Evolutionary conservation across 2,888 invertebrate genomes (phyloP).

Genomic region (Cyclophora albipunctata): DNA sequence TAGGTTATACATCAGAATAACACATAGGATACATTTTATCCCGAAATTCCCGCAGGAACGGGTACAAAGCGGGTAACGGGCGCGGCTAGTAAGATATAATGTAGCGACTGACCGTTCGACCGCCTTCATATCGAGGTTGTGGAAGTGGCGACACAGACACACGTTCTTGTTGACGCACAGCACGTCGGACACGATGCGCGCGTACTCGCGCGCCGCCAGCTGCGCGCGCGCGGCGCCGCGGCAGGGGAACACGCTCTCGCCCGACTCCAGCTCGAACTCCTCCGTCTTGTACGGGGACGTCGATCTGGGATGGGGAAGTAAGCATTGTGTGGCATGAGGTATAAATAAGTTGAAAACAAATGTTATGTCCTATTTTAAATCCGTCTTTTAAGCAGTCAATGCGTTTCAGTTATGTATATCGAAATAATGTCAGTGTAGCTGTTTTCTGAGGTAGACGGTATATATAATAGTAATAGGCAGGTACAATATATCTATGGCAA

Average conservation of each 20-base stretch:
- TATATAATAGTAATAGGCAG: no score
- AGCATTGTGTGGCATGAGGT: neutral
- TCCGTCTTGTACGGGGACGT: slow-evolving; percentile 77
- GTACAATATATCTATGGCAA: no score
- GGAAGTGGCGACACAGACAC: slow-evolving; percentile 94
- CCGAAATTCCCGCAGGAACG: no score
- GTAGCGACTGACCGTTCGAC: slow-evolving; percentile 77
- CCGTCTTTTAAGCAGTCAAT: no score
- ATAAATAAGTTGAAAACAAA: no score
- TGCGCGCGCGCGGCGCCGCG: slow-evolving; percentile 24
- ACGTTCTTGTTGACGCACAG: slow-evolving; percentile 96
- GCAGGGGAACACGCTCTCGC: slow-evolving; percentile 37
- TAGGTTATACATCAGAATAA: no score
- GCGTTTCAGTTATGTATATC: no score
- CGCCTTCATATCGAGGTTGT: slow-evolving; percentile 85
- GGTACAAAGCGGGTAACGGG: neutral
- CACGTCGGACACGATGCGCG: slow-evolving; percentile 85
- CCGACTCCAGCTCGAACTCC: slow-evolving; percentile 44
- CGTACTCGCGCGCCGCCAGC: slow-evolving; percentile 43
- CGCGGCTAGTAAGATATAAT: neutral
- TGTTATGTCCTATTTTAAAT: no score
- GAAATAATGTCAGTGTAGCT: no score
- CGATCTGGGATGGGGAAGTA: slow-evolving; percentile 42
- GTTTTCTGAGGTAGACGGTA: no score
- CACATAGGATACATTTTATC: no score